These are phyloP conservation scores for Isurus oxyrinchus DNA, from an alignment of 2,113 vertebrate species.

Conservation along the genomic window DNA sequence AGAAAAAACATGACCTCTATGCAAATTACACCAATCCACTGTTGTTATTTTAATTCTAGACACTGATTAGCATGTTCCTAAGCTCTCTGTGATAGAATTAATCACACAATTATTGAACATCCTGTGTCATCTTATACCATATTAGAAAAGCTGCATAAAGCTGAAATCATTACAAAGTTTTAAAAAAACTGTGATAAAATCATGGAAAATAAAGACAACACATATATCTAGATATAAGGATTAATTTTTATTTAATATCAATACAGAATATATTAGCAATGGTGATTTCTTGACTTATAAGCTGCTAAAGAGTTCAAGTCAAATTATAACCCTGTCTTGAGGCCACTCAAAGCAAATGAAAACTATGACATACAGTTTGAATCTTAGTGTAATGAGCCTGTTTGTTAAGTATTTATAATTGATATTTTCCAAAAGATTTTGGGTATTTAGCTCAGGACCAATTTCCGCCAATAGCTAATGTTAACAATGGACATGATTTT, in stretches of 20 bases:
- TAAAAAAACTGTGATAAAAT: constrained; percentile 14
- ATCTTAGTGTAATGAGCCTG: constrained; percentile 19
- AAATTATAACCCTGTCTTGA: not conserved
- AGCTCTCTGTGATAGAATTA: constrained; percentile 53
- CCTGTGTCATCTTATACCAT: constrained; percentile 46
- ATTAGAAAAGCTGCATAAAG: constrained; percentile 35
- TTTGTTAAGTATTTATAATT: constrained; percentile 30
- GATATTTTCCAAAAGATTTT: constrained; percentile 3
- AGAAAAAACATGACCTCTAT: constrained; percentile 75
- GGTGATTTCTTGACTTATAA: constrained; percentile 3
- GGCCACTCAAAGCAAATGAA: constrained; percentile 3
- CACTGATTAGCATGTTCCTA: constrained; percentile 51
- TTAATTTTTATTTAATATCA: constrained; percentile 26
- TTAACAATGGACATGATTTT: not conserved
- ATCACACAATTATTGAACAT: constrained; percentile 48
- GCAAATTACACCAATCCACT: constrained; percentile 61
- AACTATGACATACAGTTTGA: constrained; percentile 12
- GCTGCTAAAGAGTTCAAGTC: constrained; percentile 1
- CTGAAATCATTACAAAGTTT: constrained; percentile 21
- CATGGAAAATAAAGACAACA: not conserved
- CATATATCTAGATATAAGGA: not conserved
- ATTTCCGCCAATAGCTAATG: not conserved
- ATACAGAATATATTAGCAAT: not conserved
- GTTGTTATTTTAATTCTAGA: constrained; percentile 60
- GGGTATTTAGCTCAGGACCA: not conserved